Evolutionary conservation across 2,888 invertebrate species (phyloP).

Genomic region (Drosophila niveifrons): DNA sequence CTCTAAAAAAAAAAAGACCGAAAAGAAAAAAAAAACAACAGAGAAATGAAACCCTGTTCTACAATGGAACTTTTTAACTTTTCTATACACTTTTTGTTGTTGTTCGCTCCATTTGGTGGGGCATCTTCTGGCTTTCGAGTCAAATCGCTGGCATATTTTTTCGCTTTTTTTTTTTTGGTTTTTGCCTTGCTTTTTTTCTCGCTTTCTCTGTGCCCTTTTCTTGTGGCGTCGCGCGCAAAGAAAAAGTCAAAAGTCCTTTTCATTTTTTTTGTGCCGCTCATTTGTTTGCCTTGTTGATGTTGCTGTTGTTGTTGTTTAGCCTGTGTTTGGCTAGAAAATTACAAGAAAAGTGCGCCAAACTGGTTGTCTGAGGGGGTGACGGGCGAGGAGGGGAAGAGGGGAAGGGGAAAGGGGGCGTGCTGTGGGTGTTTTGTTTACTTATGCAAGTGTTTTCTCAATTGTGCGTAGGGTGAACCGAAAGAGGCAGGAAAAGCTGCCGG

Average conservation of each 20-base stretch:
- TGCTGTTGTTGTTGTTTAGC: conserved; percentile 28
- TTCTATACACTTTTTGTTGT: conserved; percentile 32
- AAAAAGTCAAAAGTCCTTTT: conserved; percentile 76
- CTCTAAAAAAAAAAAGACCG: neutral
- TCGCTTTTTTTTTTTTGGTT: neutral
- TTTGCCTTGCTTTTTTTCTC: no score
- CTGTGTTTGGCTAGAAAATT: conserved; percentile 76
- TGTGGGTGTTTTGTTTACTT: conserved; percentile 71
- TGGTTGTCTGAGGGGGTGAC: conserved; percentile 31
- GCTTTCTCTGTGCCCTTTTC: conserved; percentile 32
- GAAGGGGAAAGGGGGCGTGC: conserved; percentile 20
- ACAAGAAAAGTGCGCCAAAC: conserved; percentile 76
- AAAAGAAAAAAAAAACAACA: no score
- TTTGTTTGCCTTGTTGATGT: conserved; percentile 75
- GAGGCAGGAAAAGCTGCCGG: conserved; percentile 16
- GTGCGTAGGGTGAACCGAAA: conserved; percentile 64
- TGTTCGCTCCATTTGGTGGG: conserved; percentile 28
- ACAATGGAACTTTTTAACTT: conserved; percentile 58
- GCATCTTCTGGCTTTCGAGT: conserved; percentile 41
- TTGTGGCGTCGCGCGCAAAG: conserved; percentile 64
- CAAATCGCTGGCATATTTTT: conserved; percentile 58
- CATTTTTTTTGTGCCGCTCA: conserved; percentile 52
- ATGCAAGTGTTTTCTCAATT: conserved; percentile 79
- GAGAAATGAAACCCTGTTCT: neutral
- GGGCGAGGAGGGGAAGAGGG: no score